Evolutionary conservation across 2,888 invertebrate genomes (phyloP), one percentile per base, ranked within the genome.

Genomic region (Caenorhabditis panamensis): DNA sequence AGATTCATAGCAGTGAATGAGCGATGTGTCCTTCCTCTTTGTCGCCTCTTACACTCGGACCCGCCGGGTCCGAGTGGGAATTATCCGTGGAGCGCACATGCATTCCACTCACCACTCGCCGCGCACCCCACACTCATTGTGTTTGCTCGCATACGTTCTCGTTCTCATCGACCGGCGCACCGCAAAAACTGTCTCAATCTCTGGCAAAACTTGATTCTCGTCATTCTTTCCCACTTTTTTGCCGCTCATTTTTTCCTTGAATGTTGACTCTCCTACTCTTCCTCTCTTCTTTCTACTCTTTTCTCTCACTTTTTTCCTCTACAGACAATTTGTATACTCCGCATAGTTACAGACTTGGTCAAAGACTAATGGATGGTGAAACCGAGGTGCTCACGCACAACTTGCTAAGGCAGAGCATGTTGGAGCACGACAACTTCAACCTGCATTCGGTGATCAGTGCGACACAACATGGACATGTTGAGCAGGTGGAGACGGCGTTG

Each of bases 381-480:
- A 62, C 63, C 16, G 76, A 76, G 51, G 68, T 68, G 76, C 62
- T 68, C 24, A 76, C 76, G 28, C 76, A 76, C 63, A 61, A 67
- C 26, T 20, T 64, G 24, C 51, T 76, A 49, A 62, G 61, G 20
- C 76, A 62, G 24, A 9, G 31, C 31, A 56, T 61, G 20, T 53
- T 67, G 47, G 47, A n/a, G n/a, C 47, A 18, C 24, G 66, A 75
- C 24, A 61, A 44, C 44, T 75, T 66, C 47, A 66, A 64, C 31
- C 26, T 77, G 41, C 64, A 79, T 24, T 37, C 47, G 16, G 72
- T 78, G 37, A 77, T 86, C 28, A 79, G 64, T 18, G 84, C 86
- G n/a, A 79, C 82, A 63, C 86, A 86, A 58, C 82, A 78, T 36
- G 86, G 86, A 62, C 56, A 77, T 20, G 20, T 49, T 3, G 80